These are phyloP conservation scores for Elgaria multicarinata DNA, from an alignment of 2,113 vertebrate species.

Conservation along the genomic window DNA sequence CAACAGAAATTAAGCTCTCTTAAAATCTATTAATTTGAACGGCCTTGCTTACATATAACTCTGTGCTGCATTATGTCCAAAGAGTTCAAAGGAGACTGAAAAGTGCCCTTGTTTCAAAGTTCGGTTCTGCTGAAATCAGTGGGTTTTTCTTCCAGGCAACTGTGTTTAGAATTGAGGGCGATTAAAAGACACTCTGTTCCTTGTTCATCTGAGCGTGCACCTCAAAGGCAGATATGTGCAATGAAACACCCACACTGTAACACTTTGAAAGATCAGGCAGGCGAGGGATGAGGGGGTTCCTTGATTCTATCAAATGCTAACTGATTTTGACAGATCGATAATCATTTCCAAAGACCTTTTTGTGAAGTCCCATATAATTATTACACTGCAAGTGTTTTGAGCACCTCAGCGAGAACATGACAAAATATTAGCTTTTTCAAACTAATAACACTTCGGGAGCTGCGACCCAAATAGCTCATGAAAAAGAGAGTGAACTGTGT, in stretches of 20 bases:
- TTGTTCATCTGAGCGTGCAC: neutral
- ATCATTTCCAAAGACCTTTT: neutral
- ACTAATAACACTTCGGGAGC: slow-evolving; percentile 32
- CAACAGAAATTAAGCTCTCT: neutral
- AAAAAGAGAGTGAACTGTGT: slow-evolving; percentile 2
- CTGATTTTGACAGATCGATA: slow-evolving; percentile 10
- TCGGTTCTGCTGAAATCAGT: neutral
- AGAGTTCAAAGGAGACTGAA: neutral
- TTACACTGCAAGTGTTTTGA: slow-evolving; percentile 2
- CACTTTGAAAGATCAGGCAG: neutral
- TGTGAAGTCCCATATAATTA: neutral
- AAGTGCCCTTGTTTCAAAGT: neutral
- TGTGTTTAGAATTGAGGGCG: neutral
- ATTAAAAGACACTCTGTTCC: neutral
- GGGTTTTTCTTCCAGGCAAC: neutral
- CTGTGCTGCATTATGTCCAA: neutral
- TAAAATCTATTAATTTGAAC: neutral
- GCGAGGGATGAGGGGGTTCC: neutral
- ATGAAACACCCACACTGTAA: neutral
- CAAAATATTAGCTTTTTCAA: slow-evolving; percentile 32
- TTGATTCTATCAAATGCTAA: neutral
- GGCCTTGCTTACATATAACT: neutral
- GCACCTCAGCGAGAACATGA: neutral
- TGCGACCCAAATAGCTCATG: neutral
- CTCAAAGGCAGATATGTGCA: neutral